A percentile compares a stretch with the other conserved stretches of the same genome.
These are phyloP conservation scores for Amblyopsis rosae DNA, from an alignment of 2,113 vertebrate species.

Conservation along the genomic window DNA sequence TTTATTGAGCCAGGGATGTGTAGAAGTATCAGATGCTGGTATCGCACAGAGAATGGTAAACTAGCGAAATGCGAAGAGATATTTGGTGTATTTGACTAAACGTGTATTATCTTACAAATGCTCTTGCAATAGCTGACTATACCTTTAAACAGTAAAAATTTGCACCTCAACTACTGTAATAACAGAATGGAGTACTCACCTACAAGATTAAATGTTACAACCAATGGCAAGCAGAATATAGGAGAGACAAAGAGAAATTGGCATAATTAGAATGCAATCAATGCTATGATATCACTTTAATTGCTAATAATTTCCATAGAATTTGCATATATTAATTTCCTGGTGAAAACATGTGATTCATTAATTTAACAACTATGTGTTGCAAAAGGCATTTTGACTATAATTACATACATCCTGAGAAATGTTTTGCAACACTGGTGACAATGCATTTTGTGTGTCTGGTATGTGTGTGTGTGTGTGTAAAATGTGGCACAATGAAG, in stretches of 20 bases:
- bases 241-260: constrained; percentile 37
- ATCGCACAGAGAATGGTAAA: too few species aligned
- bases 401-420: constrained; percentile 65
- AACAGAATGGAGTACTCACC: constrained; percentile 42
- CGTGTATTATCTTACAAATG: too few species aligned
- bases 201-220: constrained; percentile 35
- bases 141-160: neutral
- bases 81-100: too few species aligned
- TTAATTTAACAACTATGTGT: constrained; percentile 64
- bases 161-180: too few species aligned
- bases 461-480: constrained; percentile 10
- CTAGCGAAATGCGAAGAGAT: too few species aligned
- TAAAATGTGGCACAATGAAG: constrained; percentile 43
- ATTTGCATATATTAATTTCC: constrained; percentile 63
- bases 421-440: constrained; percentile 60
- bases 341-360: constrained; percentile 63
- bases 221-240: constrained; percentile 33
- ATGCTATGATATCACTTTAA: constrained; percentile 43
- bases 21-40: too few species aligned
- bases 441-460: constrained; percentile 31
- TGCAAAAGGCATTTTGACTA: constrained; percentile 56
- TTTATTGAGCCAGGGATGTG: too few species aligned
- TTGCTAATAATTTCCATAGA: constrained; percentile 62
- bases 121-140: too few species aligned
- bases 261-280: constrained; percentile 55